phyloP scores from a whole-genome alignment of 2,888 invertebrate species.

The Agrenia bidenticulata region DNA sequence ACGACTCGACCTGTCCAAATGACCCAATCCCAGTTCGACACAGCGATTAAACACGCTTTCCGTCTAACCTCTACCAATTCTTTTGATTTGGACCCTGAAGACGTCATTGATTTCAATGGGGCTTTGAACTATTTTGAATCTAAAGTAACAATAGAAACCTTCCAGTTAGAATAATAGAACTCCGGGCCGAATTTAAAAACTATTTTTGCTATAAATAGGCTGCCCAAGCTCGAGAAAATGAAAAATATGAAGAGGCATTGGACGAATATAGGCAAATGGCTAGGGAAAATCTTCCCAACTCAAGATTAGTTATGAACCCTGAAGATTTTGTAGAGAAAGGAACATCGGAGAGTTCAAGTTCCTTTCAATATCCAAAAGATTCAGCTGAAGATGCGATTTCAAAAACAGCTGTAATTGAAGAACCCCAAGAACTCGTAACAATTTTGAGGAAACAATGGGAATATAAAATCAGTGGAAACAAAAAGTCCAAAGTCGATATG shows the following conservation, averaged over 20 bases:
- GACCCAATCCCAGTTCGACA: slow-evolving; percentile 11
- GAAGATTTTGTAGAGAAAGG: no score
- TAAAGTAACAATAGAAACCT: background rate
- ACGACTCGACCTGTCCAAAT: slow-evolving; percentile 1
- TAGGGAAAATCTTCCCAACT: no score
- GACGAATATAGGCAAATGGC: background rate
- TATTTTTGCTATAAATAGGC: background rate
- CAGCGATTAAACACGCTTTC: background rate
- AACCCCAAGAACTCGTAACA: no score
- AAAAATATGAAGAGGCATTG: slow-evolving; percentile 10
- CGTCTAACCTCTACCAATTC: background rate
- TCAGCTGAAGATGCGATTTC: no score
- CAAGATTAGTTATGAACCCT: no score
- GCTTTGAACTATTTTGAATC: slow-evolving; percentile 6
- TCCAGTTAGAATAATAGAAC: background rate
- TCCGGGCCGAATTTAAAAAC: background rate
- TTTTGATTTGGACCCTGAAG: background rate
- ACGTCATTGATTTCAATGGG: slow-evolving; percentile 8
- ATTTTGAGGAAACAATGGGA: no score
- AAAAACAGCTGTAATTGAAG: no score
- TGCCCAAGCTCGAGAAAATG: slow-evolving; percentile 9
- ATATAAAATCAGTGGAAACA: no score
- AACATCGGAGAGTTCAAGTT: no score
- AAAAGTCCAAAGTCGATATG: no score
- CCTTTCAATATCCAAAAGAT: no score